phyloP scores from a whole-genome alignment of 2,888 invertebrate species.

The Lissocephala sabroskyi region DNA sequence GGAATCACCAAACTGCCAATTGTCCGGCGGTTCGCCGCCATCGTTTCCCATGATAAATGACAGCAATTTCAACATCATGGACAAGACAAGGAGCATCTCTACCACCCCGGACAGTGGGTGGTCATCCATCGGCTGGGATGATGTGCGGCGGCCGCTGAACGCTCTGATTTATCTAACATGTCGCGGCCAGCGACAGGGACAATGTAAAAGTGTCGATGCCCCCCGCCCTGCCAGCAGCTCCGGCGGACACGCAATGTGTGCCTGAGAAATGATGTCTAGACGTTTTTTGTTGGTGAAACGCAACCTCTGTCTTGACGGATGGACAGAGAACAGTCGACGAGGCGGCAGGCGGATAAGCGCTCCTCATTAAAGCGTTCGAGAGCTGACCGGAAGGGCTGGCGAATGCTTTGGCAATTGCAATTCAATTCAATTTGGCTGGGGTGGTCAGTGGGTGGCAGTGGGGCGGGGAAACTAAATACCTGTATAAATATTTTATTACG shows the following conservation, averaged over 20 bases:
- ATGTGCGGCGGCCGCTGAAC: too few species aligned
- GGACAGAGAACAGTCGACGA: too few species aligned
- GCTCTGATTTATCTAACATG: conserved; percentile 43
- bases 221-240: background rate
- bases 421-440: too few species aligned
- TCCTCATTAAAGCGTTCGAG: background rate
- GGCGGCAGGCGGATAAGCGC: background rate
- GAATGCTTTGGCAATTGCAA: too few species aligned
- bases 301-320: too few species aligned
- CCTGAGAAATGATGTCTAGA: conserved; percentile 55
- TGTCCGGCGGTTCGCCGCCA: background rate
- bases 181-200: conserved; percentile 19
- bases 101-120: background rate
- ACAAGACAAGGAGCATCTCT: background rate
- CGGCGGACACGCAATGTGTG: background rate
- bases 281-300: conserved; percentile 48
- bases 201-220: conserved; percentile 11
- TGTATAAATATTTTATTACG: conserved; percentile 62
- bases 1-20: conserved; percentile 1
- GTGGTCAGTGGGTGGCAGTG: too few species aligned
- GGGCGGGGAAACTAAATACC: conserved; percentile 52
- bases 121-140: too few species aligned
- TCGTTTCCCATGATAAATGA: conserved; percentile 21
- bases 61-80: conserved; percentile 17
- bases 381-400: too few species aligned